Evolutionary conservation across 37 sponge, comb jelly and placozoan species (phyloP).

Genomic region (Beroe forskalii): DNA sequence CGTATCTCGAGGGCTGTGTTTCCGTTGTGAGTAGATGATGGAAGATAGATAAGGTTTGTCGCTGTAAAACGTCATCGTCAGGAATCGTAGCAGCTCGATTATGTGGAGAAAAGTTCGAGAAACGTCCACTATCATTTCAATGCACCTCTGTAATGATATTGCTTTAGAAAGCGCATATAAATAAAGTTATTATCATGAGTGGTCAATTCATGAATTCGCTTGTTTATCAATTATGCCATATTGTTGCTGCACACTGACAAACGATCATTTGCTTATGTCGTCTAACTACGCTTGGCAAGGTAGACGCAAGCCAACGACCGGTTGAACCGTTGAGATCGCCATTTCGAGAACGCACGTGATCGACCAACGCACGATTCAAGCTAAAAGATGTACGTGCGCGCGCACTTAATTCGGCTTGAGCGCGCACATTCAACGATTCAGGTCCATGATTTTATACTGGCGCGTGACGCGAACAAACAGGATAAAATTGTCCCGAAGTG

Average conservation of each 20-base stretch:
- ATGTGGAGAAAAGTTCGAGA: conserved; percentile 17
- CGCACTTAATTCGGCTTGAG: not conserved
- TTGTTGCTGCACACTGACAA: no score
- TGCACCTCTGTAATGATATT: conserved; percentile 47
- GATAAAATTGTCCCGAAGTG: no score
- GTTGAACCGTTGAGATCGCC: no score
- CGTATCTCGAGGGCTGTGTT: not conserved
- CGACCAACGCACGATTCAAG: not conserved
- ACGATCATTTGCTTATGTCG: no score
- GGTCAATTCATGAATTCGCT: not conserved
- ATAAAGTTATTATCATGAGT: not conserved
- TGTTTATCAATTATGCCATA: no score
- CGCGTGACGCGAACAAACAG: conserved; percentile 23
- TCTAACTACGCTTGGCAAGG: no score
- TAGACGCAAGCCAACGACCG: no score
- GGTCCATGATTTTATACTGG: not conserved
- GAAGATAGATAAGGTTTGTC: conserved; percentile 19
- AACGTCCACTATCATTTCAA: conserved; percentile 20
- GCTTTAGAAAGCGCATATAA: not conserved
- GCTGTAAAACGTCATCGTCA: not conserved
- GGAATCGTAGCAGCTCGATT: conserved; percentile 40
- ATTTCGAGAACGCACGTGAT: not conserved
- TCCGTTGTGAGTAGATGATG: conserved; percentile 3
- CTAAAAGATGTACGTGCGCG: not conserved
- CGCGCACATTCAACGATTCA: not conserved